Base-by-base conservation (phyloP, 2,797 vertebrate species). In the Epinephelus malabaricus region DNA sequence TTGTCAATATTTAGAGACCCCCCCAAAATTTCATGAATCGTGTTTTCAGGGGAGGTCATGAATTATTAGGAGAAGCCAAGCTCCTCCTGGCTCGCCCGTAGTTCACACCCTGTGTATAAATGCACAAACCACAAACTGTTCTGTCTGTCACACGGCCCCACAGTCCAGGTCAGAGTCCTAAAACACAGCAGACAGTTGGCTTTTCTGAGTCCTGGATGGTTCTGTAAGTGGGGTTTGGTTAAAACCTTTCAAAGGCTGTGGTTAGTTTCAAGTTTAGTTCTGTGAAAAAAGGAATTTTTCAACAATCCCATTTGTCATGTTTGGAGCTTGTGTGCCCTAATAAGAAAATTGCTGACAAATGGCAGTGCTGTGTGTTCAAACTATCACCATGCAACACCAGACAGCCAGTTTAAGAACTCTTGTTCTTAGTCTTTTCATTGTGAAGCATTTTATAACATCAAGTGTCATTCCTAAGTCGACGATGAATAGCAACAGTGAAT, bases 191-290 rank as follows among this genome's bases (percentile, higher is more conserved):
- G 7, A 15, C 54, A 55, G 27, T 27, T 15, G n/a, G 6, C n/a
- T 45, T 61, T 68, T 25, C 61, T 47, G 12, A 66, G 45, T 49
- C 54, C 69, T 61, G 27, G 45, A 5, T 6, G 15, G 17, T 5
- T 38, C 56, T 55, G 19, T 53, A 49, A 63, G 18, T 45, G 11
- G 21, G 11, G 23, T 30, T 69, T 45, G 30, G 27, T 43, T 25
- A 54, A 54, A 61, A 23, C n/a, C 15, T 19, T 45, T 27, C 5
- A 40, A 40, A 34, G 25, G 58, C 21, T 53, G 19, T 23, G 10
- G 27, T 56, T 34, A 60, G 53, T 66, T 49, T 73, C 69, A 62
- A 21, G 8, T 73, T 73, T 54, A 19, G 9, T 45, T 64, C 18
- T 47, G 25, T 73, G 14, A 14, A 74, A 67, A 58, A 58, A 21